Evolutionary conservation across 2,888 invertebrate species (phyloP), one percentile per base, ranked within the genome.

Genomic region (Oscheius onirici): DNA sequence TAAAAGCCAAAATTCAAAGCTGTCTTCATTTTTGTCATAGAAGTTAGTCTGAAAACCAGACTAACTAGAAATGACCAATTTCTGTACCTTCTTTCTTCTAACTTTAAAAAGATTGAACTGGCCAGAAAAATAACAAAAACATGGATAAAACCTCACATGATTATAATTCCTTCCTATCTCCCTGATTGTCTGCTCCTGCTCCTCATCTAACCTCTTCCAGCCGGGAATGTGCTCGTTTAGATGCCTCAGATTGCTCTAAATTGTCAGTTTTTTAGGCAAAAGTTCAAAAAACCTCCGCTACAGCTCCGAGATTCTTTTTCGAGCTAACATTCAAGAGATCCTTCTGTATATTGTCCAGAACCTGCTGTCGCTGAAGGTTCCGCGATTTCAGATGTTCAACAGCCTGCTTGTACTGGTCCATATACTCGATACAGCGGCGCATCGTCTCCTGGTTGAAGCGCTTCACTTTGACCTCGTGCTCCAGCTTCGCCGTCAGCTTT

Each of bases 401-500:
- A 2, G 20, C 8, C 0, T 15, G 8, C 22, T 41, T 40, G 20
- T 58, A 24, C 10, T 41, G 17, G 11, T 58, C 58, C 15, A 58
- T 40, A n/a, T 58, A 41, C 41, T 40, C 58, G 20, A 58, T n/a
- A 58, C 58, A 58, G 17, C 20, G 13, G 11, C 24, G 17, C 13
- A 58, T 58, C 15, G 58, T 58, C 13, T 58, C 58, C 17, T 58
- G 58, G 41, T 58, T 58, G 24, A 5, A 58, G 2, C 58, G 3
- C 17, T 58, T 58, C 13, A 41, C 20, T 41, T 40, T 28, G 6
- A 20, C 43, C 41, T 58, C 58, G 3, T 58, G 11, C n/a, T 17
- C 22, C 13, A 58, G 43, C 20, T 41, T 40, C 58, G 20, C 13
- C 13, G 40, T 20, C 6, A 34, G 34, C 34, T 3, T 6, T 34